These are phyloP conservation scores for Argya squamiceps DNA, from an alignment of 2,797 vertebrate species.

Conservation along the genomic window DNA sequence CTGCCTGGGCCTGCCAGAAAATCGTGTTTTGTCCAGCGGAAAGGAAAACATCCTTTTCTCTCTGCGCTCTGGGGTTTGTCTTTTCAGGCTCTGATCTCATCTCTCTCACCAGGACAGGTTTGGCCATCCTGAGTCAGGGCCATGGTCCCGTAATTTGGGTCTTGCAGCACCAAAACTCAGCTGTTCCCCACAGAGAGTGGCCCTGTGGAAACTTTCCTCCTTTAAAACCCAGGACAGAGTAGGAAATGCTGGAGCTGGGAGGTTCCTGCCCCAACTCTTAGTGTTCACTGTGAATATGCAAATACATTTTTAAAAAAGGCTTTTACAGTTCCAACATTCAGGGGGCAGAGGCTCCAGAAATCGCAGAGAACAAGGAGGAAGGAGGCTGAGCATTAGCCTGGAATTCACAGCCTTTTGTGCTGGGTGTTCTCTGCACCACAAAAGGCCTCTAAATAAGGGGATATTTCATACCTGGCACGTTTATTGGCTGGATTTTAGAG, in stretches of 20 bases:
- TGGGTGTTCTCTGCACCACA: neutral
- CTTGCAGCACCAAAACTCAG: neutral
- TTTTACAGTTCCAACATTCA: no score
- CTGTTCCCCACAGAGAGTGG: neutral
- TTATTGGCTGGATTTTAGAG: neutral
- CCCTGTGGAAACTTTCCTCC: no score
- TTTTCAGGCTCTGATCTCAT: conserved; percentile 14
- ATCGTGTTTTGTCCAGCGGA: conserved; percentile 68
- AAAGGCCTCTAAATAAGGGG: no score
- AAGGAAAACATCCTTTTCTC: conserved; percentile 71
- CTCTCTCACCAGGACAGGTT: neutral
- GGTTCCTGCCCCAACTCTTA: neutral
- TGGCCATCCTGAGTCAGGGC: neutral
- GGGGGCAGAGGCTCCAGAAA: neutral
- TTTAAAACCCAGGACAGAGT: neutral
- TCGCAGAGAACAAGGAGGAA: neutral
- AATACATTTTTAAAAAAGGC: no score
- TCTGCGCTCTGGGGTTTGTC: neutral
- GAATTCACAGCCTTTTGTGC: neutral
- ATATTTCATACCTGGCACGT: accelerated
- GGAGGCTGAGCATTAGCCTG: accelerated
- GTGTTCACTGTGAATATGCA: no score
- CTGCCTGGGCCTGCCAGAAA: conserved; percentile 55
- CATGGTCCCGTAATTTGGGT: accelerated
- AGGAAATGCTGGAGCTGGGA: neutral